Evolutionary conservation across 2,113 vertebrate species (phyloP).

Genomic region (Neofelis nebulosa): DNA sequence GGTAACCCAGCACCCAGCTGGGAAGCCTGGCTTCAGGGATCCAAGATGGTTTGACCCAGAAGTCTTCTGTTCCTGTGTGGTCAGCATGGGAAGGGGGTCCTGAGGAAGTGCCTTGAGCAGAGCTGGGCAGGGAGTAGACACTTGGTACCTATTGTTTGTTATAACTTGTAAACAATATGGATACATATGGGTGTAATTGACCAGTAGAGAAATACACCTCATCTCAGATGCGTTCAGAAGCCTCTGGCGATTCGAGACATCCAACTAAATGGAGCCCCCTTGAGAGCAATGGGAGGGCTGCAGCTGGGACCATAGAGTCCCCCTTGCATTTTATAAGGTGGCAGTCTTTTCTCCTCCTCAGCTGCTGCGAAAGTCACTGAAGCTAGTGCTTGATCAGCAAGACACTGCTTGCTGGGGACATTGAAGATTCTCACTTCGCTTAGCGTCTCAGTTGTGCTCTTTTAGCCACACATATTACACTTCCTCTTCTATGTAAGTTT

Average conservation of each 20-base stretch:
- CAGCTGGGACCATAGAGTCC: not conserved
- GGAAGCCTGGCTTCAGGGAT: not conserved
- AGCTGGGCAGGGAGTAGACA: rapidly evolving
- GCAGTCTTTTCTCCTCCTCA: not conserved
- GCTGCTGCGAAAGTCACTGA: not conserved
- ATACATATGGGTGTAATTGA: not conserved
- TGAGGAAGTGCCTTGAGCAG: rapidly evolving
- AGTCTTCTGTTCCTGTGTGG: not conserved
- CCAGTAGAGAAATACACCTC: not conserved
- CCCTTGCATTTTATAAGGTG: not conserved
- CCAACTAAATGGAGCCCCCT: not conserved
- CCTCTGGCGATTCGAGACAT: not conserved
- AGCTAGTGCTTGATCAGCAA: not conserved
- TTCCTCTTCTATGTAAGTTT: too few species aligned
- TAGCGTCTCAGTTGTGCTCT: not conserved
- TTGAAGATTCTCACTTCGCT: too few species aligned
- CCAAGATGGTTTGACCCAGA: rapidly evolving
- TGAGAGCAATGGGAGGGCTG: rapidly evolving
- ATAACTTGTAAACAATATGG: not conserved
- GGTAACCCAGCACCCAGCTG: not conserved
- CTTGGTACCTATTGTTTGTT: not conserved
- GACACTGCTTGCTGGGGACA: too few species aligned
- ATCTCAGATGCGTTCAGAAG: not conserved
- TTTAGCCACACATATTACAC: rapidly evolving
- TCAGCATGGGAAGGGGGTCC: not conserved